Evolutionary conservation across 2,797 vertebrate species (phyloP).

Genomic region (Sebastolobus alascanus): DNA sequence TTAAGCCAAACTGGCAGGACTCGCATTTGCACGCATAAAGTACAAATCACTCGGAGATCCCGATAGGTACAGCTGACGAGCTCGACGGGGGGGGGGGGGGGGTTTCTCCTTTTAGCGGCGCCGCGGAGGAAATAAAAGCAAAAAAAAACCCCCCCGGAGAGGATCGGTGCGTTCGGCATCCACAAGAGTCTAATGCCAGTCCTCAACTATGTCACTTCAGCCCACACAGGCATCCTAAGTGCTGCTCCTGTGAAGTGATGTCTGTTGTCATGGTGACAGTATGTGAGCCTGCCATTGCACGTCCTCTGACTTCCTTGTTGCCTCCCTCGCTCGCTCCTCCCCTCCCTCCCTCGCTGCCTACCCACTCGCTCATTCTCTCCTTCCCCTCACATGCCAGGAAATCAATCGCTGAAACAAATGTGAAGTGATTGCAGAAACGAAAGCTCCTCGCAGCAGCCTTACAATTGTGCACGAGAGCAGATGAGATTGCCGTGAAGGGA

Average conservation of each 20-base stretch:
- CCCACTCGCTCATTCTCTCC: constrained; percentile 67
- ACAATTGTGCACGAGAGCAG: constrained; percentile 62
- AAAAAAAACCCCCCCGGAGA: constrained; percentile 24
- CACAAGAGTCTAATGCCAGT: constrained; percentile 77
- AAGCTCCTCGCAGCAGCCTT: constrained; percentile 66
- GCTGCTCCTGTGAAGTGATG: constrained; percentile 84
- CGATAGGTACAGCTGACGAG: constrained; percentile 52
- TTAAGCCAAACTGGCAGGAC: constrained; percentile 77
- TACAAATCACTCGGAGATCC: constrained; percentile 68
- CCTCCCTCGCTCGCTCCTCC: constrained; percentile 27
- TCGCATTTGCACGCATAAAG: constrained; percentile 62
- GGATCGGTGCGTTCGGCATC: constrained; percentile 64
- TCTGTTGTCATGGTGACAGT: constrained; percentile 88
- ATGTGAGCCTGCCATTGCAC: constrained; percentile 74
- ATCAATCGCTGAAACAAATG: constrained; percentile 81
- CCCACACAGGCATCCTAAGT: constrained; percentile 84
- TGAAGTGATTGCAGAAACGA: constrained; percentile 81
- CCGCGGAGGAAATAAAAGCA: constrained; percentile 33
- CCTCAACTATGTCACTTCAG: constrained; percentile 78
- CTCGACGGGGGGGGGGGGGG: constrained; percentile 27
- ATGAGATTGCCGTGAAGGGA: constrained; percentile 56
- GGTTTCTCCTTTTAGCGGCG: constrained; percentile 39
- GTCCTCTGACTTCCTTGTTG: constrained; percentile 74
- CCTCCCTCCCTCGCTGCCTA: constrained; percentile 39
- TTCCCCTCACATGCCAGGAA: constrained; percentile 74